phyloP scores from a whole-genome alignment of 1,140 invertebrate genomes.

The Plutomurus gul region DNA sequence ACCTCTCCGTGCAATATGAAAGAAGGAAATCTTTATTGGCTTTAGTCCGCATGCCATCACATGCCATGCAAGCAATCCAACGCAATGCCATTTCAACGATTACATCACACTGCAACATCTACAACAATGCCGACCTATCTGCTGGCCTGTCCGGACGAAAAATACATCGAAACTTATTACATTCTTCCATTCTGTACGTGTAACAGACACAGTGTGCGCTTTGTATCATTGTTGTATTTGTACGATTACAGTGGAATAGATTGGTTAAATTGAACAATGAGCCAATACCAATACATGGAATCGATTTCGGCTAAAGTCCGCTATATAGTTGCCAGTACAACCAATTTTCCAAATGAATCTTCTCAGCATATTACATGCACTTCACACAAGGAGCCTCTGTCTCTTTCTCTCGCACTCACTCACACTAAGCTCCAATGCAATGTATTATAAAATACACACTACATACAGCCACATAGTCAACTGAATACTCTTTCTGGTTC shows the following conservation, averaged over 20 bases:
- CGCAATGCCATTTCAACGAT: neutral
- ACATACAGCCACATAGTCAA: too few species aligned
- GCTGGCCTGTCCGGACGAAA: neutral
- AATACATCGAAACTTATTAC: neutral
- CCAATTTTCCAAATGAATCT: constrained; percentile 34
- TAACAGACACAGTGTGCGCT: neutral
- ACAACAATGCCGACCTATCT: too few species aligned
- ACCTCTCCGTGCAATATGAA: constrained; percentile 9
- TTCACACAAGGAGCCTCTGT: too few species aligned
- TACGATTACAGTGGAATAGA: neutral
- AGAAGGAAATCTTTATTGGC: constrained; percentile 12
- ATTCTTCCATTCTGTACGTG: neutral
- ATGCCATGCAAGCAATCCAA: too few species aligned
- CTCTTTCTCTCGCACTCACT: too few species aligned
- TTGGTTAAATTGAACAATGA: constrained; percentile 28
- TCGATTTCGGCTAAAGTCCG: neutral
- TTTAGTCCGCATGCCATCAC: constrained; percentile 3
- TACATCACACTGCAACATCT: neutral
- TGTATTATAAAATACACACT: neutral
- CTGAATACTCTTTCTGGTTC: too few species aligned
- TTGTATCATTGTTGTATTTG: neutral
- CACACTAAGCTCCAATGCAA: too few species aligned
- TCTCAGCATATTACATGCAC: neutral
- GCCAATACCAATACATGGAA: neutral
- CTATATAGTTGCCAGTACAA: neutral